A percentile compares a stretch with the other conserved stretches of the same genome.
Conservation (phyloP, 1,140 invertebrate genomes). For the Phymastichus coffea region DNA sequence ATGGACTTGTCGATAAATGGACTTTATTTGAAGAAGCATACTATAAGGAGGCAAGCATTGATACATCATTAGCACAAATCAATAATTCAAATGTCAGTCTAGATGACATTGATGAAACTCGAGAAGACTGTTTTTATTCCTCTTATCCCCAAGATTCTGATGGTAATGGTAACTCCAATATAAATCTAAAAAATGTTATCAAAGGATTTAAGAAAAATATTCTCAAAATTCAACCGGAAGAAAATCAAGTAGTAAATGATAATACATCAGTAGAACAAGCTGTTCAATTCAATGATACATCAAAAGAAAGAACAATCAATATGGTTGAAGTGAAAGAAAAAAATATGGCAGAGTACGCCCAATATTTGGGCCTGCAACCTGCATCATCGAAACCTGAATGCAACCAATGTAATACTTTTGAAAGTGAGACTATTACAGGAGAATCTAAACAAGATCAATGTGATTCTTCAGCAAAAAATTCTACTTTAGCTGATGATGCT, state of each 20-base stretch:
- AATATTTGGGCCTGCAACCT: slow-evolving; percentile 69
- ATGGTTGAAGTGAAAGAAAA: slow-evolving; percentile 40
- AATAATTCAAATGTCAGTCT: slow-evolving; percentile 40
- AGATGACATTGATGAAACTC: slow-evolving; percentile 36
- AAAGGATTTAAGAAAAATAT: slow-evolving; percentile 51
- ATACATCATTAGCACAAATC: slow-evolving; percentile 37
- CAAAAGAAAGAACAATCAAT: slow-evolving; percentile 27
- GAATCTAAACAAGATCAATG: slow-evolving; percentile 51
- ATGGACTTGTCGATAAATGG: slow-evolving; percentile 45
- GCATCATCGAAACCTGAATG: slow-evolving; percentile 67
- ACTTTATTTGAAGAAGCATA: slow-evolving; percentile 39
- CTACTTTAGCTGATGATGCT: slow-evolving; percentile 22
- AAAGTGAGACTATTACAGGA: slow-evolving; percentile 63
- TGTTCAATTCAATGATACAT: slow-evolving; percentile 13
- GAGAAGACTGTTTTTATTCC: slow-evolving; percentile 22
- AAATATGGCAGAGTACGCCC: slow-evolving; percentile 65
- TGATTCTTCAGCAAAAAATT: slow-evolving; percentile 32
- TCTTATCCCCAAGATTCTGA: slow-evolving; percentile 25
- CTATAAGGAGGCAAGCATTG: slow-evolving; percentile 39
- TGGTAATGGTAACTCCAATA: slow-evolving; percentile 41
- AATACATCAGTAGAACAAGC: neutral
- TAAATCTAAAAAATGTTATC: slow-evolving; percentile 41
- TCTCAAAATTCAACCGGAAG: slow-evolving; percentile 41
- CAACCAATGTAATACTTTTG: slow-evolving; percentile 62
- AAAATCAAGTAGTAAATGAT: slow-evolving; percentile 30